phyloP scores from a whole-genome alignment of 2,888 invertebrate species.

The Tricholauxania praeusta region DNA sequence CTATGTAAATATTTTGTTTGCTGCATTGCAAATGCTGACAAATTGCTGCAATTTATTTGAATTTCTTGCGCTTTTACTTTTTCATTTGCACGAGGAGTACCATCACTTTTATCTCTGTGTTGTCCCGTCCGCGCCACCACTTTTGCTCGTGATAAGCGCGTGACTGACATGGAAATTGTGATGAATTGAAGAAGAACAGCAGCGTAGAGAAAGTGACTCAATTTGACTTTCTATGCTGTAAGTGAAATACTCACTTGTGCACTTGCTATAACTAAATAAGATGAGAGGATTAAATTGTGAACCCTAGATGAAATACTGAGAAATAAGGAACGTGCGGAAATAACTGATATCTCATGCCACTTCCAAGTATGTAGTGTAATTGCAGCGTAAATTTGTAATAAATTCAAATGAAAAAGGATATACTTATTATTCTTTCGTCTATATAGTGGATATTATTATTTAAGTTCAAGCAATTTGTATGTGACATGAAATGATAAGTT shows the following conservation, averaged over 20 bases:
- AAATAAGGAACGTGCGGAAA: too few relatives aligned
- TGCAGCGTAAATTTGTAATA: slow-evolving; percentile 6
- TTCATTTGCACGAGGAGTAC: background rate
- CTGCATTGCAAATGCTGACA: slow-evolving; percentile 51
- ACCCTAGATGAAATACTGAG: too few relatives aligned
- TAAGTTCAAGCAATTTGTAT: too few relatives aligned
- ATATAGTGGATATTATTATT: too few relatives aligned
- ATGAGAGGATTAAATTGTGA: too few relatives aligned
- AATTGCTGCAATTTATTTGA: slow-evolving; percentile 58
- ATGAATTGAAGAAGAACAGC: slow-evolving; percentile 50
- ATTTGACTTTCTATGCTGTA: background rate
- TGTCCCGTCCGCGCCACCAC: background rate
- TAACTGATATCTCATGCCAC: too few relatives aligned
- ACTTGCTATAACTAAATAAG: too few relatives aligned
- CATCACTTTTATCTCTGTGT: background rate
- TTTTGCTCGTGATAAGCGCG: slow-evolving; percentile 43
- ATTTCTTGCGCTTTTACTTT: slow-evolving; percentile 29
- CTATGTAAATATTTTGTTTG: background rate
- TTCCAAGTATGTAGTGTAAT: background rate
- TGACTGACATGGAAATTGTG: slow-evolving; percentile 61
- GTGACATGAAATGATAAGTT: too few relatives aligned
- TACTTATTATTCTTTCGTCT: background rate
- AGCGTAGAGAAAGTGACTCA: background rate
- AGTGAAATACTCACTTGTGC: too few relatives aligned
- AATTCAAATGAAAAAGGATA: background rate